These are phyloP conservation scores for Pantherophis vulpinus DNA, from an alignment of 2,797 vertebrate species.

Conservation along the genomic window DNA sequence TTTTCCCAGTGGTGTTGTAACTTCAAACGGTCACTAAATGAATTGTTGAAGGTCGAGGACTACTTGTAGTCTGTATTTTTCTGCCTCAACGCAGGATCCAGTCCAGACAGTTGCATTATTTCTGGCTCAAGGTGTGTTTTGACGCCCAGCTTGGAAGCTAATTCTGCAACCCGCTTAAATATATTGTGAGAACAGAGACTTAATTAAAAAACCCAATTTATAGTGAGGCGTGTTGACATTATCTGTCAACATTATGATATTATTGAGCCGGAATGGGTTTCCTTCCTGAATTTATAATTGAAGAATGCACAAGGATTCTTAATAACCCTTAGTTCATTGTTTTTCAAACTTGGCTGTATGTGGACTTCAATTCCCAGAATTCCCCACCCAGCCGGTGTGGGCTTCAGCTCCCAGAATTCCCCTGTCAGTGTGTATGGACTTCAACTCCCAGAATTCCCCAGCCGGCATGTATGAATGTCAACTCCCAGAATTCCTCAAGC, in stretches of 20 bases:
- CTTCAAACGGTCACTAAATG: neutral
- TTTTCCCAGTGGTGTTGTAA: neutral
- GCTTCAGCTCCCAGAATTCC: neutral
- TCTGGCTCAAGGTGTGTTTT: neutral
- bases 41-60: neutral
- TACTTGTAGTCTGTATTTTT: neutral
- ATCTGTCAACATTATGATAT: neutral
- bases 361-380: neutral
- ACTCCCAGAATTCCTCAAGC: neutral
- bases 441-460: neutral
- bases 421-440: neutral
- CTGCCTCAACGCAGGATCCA: neutral
- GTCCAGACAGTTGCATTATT: neutral
- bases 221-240: neutral
- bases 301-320: neutral
- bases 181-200: neutral
- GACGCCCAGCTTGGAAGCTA: neutral
- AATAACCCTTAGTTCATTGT: neutral
- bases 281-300: neutral
- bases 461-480: accelerated
- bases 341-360: neutral
- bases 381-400: neutral
- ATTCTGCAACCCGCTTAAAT: neutral
- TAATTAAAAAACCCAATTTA: neutral
- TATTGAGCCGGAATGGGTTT: neutral